These are phyloP conservation scores for Drosophila repletoides DNA, from an alignment of 1,140 invertebrate genomes.

Conservation along the genomic window DNA sequence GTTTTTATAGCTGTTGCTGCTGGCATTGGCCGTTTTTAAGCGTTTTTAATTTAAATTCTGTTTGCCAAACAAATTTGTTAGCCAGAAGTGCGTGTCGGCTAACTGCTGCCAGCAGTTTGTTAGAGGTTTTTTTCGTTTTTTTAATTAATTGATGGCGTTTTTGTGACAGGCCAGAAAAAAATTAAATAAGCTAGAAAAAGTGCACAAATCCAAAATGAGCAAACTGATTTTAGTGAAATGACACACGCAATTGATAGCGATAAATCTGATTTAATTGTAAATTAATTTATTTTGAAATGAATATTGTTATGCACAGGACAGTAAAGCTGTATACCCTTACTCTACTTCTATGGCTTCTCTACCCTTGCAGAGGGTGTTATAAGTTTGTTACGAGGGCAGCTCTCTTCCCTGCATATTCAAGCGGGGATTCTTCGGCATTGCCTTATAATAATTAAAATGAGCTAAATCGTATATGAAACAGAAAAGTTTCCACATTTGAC, in stretches of 20 bases:
- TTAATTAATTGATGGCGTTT: conserved; percentile 69
- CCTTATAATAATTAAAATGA: no score
- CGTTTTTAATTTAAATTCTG: conserved; percentile 50
- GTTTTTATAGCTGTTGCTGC: conserved; percentile 34
- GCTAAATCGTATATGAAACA: no score
- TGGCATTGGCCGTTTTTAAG: conserved; percentile 14
- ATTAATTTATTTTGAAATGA: conserved; percentile 21
- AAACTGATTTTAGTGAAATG: conserved; percentile 11
- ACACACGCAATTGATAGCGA: conserved; percentile 1
- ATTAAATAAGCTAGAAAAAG: conserved; percentile 1
- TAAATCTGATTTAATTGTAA: conserved; percentile 26
- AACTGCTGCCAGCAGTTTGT: conserved; percentile 25
- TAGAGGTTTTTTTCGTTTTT: no score
- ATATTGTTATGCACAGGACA: no score
- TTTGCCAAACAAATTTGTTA: conserved; percentile 40
- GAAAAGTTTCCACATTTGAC: no score
- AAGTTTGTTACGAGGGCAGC: no score
- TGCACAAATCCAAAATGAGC: background rate
- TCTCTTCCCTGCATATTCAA: no score
- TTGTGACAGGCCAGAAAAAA: conserved; percentile 46
- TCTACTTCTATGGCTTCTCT: no score
- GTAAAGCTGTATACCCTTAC: no score
- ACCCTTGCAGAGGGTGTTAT: no score
- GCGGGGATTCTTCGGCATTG: no score
- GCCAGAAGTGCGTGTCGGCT: conserved; percentile 19